Evolutionary conservation across 2,113 vertebrate species (phyloP), one percentile per base, ranked within the genome.

Genomic region (Carassius auratus): DNA sequence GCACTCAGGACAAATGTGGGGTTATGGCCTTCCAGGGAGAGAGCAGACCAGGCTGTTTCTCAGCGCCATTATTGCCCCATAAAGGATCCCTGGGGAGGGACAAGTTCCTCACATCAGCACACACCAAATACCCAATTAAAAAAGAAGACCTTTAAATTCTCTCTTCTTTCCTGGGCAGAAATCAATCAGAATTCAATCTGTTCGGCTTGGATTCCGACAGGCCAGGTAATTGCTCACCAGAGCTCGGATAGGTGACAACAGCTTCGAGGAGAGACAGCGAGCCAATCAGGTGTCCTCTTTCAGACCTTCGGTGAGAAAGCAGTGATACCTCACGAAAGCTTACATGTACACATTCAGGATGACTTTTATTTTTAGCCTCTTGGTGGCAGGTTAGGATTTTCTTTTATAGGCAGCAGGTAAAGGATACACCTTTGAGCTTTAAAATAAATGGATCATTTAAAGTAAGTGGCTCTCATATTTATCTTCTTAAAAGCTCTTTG

Each of bases 121-220:
- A 95, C 94, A 95, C 94, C 94, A 94, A 95, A 95, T 94, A 94
- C 94, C 94, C 94, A 95, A 95, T 95, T 94, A 95, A 95, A 95
- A 94, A 95, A 94, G 77, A 91, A 88, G 82, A 93, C 93, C 93
- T 95, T 95, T 95, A 95, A 95, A 95, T 95, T 94, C 93, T 87
- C 93, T 92, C 91, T 93, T 94, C 93, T 95, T 95, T 94, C 93
- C 93, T 92, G 92, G 91, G 91, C 91, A 86, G 92, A 95, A 94
- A 96, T 96, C 95, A 96, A 96, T 96, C 93, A 90, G 93, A 95
- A 95, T 95, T 95, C 93, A 95, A 96, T 95, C 94, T 94, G 93
- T 95, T 94, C 89, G 92, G 93, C 93, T 94, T 90, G 94, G 93
- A 95, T 95, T 94, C 94, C 94, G 94, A 94, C 94, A 94, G 94